These are phyloP conservation scores for Neogale vison DNA, from an alignment of 2,113 vertebrate species.

Conservation along the genomic window DNA sequence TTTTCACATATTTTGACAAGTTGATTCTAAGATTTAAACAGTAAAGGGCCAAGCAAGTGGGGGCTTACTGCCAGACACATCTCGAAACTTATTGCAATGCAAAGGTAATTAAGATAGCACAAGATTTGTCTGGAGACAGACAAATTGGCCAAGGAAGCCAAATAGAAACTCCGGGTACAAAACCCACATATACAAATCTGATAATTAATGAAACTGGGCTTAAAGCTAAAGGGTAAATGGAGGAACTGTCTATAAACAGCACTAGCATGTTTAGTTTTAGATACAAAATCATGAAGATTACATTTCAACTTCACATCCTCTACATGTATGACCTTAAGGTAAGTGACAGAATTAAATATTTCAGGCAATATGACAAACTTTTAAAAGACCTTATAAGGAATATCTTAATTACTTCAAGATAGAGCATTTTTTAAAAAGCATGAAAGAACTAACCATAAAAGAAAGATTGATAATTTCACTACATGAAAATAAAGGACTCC, in stretches of 20 bases:
- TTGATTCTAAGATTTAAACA: background rate
- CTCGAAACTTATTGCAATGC: background rate
- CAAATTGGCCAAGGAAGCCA: background rate
- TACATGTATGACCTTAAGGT: background rate
- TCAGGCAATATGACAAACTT: background rate
- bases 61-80: background rate
- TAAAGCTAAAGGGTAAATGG: background rate
- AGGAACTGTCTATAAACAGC: background rate
- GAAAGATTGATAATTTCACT: background rate
- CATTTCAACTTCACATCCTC: background rate
- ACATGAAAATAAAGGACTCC: conserved; percentile 13
- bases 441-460: conserved; percentile 4
- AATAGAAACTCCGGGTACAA: background rate
- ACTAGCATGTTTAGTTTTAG: background rate
- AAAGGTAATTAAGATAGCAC: conserved; percentile 18
- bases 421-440: background rate
- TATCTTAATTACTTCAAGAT: conserved; percentile 12
- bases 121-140: background rate
- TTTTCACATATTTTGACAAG: conserved; percentile 17
- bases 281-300: background rate
- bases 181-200: background rate
- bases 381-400: background rate
- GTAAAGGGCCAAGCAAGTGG: background rate
- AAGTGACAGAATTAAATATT: conserved; percentile 35
- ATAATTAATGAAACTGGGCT: background rate